phyloP scores from a whole-genome alignment of 35 echinoderm and acorn worm species.

The Apostichopus parvimensis region DNA sequence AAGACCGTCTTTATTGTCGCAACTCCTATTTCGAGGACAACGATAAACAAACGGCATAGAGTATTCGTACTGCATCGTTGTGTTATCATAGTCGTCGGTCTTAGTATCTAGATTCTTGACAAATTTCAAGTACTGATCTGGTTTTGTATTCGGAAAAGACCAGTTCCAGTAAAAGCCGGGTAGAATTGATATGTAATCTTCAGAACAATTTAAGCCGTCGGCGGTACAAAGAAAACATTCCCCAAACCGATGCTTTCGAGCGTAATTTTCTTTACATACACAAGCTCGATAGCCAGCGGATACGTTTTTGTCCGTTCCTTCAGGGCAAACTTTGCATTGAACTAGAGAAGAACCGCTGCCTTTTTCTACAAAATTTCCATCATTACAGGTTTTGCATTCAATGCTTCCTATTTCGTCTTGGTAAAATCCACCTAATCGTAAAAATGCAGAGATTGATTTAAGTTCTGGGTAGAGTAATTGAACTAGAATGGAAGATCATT shows the following conservation, averaged over 20 bases:
- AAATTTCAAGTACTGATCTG: no score
- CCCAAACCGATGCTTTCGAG: slow-evolving; percentile 34
- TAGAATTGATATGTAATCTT: no score
- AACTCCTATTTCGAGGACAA: no score
- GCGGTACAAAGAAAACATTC: no score
- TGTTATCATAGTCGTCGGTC: no score
- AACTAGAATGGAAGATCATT: not conserved
- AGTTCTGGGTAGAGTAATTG: not conserved
- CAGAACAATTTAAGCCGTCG: no score
- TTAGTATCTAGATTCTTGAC: no score
- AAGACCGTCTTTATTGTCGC: no score
- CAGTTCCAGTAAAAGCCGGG: no score
- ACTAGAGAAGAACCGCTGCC: not conserved
- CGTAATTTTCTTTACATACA: slow-evolving; percentile 48
- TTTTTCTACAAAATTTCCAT: slow-evolving; percentile 45
- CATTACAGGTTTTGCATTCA: slow-evolving; percentile 23
- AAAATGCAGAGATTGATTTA: not conserved
- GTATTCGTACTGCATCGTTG: no score
- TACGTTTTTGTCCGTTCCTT: slow-evolving; percentile 33
- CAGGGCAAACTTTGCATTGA: slow-evolving; percentile 53
- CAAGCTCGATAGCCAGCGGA: slow-evolving; percentile 53
- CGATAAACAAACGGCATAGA: no score
- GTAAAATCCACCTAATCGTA: slow-evolving; percentile 51
- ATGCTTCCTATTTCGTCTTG: slow-evolving; percentile 45
- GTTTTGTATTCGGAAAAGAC: no score